Base-by-base conservation (phyloP, 2,113 vertebrate genomes). In the Zapornia atra region DNA sequence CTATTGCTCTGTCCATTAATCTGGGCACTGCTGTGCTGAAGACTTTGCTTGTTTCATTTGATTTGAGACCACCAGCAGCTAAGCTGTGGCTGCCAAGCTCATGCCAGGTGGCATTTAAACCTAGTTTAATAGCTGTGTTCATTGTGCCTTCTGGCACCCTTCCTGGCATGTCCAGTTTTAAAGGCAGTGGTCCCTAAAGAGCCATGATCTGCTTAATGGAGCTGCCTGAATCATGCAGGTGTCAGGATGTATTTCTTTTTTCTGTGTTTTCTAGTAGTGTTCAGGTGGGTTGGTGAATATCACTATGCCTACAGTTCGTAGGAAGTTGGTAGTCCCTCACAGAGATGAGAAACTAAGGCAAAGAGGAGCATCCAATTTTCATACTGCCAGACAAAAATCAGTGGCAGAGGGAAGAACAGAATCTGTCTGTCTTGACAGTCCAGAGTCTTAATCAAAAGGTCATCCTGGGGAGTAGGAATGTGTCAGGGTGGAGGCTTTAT, bases 41-140 rank as follows among this genome's bases (percentile, higher is more conserved):
- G 63, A 36, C 69, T 82, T 82, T 11, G 16, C 60, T 80, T 76
- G 25, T 87, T 95, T 84, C 48, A 6, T 65, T 72, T 82, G 78
- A 92, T 90, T 60, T 80, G 73, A 77, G 94, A 84, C 85, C 81
- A 92, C 92, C 91, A 80, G 19, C 71, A 90, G 88, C 82, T 94
- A 29, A 79, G 76, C 68, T 71, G 82, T 70, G 71, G 42, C 76
- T 92, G 90, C 82, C 83, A 90, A 81, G 59, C 50, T 82, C 31
- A 8, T 11, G 7, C 40, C 82, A 94, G 48, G 83, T 92, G 92
- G 44, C 31, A 73, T 88, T 92, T 87, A 86, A 88, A 76, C 42
- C 24, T 57, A 79, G 50, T 94, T 91, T 82, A 82, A 40, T 59
- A 42, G 78, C 66, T 92, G 48, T 68, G 73, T 48, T 76, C 6